Base-by-base conservation (phyloP, 2,888 invertebrate species). In the Perdita meconis region DNA sequence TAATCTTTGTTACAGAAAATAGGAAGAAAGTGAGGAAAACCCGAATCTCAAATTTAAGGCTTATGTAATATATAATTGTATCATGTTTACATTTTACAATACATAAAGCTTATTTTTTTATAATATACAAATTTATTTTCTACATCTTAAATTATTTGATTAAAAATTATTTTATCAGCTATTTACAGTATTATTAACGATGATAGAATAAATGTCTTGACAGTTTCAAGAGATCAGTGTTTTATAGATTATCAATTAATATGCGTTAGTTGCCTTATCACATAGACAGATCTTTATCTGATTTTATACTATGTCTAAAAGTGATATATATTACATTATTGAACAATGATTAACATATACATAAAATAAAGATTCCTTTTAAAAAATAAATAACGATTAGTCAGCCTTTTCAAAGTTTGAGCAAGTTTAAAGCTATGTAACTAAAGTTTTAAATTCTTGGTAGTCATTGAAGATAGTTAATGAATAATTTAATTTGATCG, bases 381-480 rank as follows among this genome's bases (percentile, higher is more conserved):
- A 36, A 55, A 50, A 80, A 83, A 74, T 82, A 78, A 76, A 77
- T 77, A 72, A 16, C 10, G 61, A 57, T 59, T 78, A 78, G 51
- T 84, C 81, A 84, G 74, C 83, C 85, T 84, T 85, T 61, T 22
- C 53, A 50, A 77, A 19, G 10, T 77, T 70, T 57, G 10, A 60
- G 56, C 24, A 59, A 38, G 10, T 22, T 69, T 26, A 56, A 57
- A 64, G 3, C 44, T 47, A 56, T 10, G 12, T 59, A 6, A 50
- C 61, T 61, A 40, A 6, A 19, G 47, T 12, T 30, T 19, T 51
- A 34, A 24, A 16, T 64, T 44, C 4, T 66, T 66, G 24, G 13
- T 19, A 78, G 19, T 36, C 6, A 55, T 12, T 22, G 57, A 30
- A 26, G 22, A 8, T 13, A 61, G 65, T 40, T 40, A 34, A 16